These are phyloP conservation scores for Fragum fragum DNA, from an alignment of 2,888 invertebrate genomes.

Conservation along the genomic window DNA sequence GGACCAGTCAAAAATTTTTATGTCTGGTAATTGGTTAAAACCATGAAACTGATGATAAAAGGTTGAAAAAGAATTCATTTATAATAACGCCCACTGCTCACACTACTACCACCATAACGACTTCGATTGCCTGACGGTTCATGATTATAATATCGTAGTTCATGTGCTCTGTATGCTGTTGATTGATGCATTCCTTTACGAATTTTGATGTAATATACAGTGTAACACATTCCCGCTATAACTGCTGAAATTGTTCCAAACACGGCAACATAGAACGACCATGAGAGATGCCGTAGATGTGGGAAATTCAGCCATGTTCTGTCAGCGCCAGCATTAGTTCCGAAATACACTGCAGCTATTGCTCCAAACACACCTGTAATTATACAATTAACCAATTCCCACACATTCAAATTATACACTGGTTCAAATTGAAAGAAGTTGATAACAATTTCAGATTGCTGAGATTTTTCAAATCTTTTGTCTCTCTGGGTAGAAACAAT, in stretches of 20 bases:
- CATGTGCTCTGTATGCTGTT: slow-evolving; percentile 59
- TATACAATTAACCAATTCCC: too few relatives aligned
- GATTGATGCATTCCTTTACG: slow-evolving; percentile 31
- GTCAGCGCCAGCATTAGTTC: slow-evolving; percentile 52
- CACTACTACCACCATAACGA: neutral
- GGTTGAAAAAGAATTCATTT: neutral
- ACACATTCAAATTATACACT: too few relatives aligned
- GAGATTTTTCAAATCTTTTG: too few relatives aligned
- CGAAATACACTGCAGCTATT: slow-evolving; percentile 43
- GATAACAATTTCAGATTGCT: too few relatives aligned
- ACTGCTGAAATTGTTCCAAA: slow-evolving; percentile 48
- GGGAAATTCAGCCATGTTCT: slow-evolving; percentile 60
- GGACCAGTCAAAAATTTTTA: too few relatives aligned
- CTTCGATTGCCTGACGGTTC: slow-evolving; percentile 1
- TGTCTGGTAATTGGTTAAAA: too few relatives aligned
- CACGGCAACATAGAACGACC: slow-evolving; percentile 59
- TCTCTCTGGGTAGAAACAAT: too few relatives aligned
- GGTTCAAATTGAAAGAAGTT: too few relatives aligned
- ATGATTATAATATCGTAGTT: slow-evolving; percentile 46
- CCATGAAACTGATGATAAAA: too few relatives aligned
- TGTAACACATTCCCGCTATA: slow-evolving; percentile 42
- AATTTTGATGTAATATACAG: slow-evolving; percentile 51
- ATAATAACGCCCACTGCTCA: slow-evolving; percentile 19
- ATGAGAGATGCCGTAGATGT: slow-evolving; percentile 49
- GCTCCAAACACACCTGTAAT: slow-evolving; percentile 39